These are phyloP conservation scores for Sceliomorpha sp. DNA, from an alignment of 2,888 invertebrate genomes.

Conservation along the genomic window DNA sequence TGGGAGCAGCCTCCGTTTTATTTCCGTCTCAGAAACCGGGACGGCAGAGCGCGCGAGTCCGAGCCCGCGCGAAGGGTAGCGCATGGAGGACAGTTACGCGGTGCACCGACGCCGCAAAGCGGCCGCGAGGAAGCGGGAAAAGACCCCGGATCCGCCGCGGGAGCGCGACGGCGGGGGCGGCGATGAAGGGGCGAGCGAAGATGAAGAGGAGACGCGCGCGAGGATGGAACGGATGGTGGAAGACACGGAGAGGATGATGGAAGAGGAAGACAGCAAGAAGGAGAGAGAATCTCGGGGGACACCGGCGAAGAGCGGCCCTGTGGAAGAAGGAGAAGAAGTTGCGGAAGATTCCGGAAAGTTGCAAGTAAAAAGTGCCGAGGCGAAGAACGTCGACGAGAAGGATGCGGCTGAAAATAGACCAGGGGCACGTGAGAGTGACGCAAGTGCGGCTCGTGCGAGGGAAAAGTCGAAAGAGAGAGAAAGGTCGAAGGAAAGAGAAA, in stretches of 20 bases:
- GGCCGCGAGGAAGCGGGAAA: constrained; percentile 70
- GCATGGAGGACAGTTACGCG: constrained; percentile 78
- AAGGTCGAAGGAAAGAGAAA: constrained; percentile 16
- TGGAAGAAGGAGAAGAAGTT: constrained; percentile 18
- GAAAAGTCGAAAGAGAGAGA: constrained; percentile 15
- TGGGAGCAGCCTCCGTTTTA: constrained; percentile 74
- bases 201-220: constrained; percentile 67
- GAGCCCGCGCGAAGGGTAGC: constrained; percentile 31
- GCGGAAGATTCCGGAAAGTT: background rate
- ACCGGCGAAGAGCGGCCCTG: constrained; percentile 10
- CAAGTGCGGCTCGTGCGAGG: constrained; percentile 19
- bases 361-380: too few relatives aligned
- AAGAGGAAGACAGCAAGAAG: constrained; percentile 21
- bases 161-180: constrained; percentile 57
- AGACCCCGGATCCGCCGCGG: constrained; percentile 69
- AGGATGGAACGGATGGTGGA: constrained; percentile 75
- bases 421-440: constrained; percentile 35
- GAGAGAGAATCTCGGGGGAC: constrained; percentile 5
- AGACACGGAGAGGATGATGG: constrained; percentile 69
- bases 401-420: constrained; percentile 38
- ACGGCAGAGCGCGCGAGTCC: constrained; percentile 46
- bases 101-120: constrained; percentile 76
- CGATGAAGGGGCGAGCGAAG: constrained; percentile 64
- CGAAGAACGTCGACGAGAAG: constrained; percentile 16
- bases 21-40: constrained; percentile 68